Percentiles rank a stretch among this genome's conserved stretches.
phyloP scores from a whole-genome alignment of 2,888 invertebrate species.

The Athetis lepigone region DNA sequence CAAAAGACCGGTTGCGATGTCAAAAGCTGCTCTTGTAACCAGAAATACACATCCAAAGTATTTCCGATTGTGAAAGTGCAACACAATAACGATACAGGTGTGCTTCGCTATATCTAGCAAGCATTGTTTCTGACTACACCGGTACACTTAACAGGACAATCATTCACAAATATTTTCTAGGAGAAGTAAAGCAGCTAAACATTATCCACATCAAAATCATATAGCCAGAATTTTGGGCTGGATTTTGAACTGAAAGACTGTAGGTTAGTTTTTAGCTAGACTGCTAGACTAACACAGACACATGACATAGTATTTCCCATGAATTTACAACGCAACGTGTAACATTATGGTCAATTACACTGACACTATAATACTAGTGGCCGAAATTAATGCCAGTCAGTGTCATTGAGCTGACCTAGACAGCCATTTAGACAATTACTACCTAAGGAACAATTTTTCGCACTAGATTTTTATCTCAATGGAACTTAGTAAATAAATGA shows the following conservation, averaged over 20 bases:
- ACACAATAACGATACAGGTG: constrained; percentile 40
- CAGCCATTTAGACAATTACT: constrained; percentile 29
- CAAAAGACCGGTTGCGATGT: constrained; percentile 5
- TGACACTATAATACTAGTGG: constrained; percentile 1
- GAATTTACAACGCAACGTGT: neutral
- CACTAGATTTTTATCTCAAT: constrained; percentile 9
- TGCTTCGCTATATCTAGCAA: constrained; percentile 33
- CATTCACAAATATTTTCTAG: neutral
- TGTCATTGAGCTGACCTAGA: constrained; percentile 56
- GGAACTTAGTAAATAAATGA: constrained; percentile 21
- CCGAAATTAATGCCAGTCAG: constrained; percentile 7
- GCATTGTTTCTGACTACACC: constrained; percentile 10
- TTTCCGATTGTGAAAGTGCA: constrained; percentile 44
- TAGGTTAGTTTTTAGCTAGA: neutral
- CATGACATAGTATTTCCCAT: neutral
- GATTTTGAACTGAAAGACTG: no score
- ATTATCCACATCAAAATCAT: no score
- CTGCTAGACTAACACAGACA: neutral
- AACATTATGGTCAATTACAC: constrained; percentile 9
- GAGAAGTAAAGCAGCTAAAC: no score
- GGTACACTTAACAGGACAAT: constrained; percentile 9
- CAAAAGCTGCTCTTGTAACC: constrained; percentile 28
- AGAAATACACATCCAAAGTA: constrained; percentile 27
- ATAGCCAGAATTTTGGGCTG: no score
- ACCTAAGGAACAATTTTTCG: constrained; percentile 33